Conservation (phyloP, 2,888 invertebrate species). For the Callyntrura sp. region DNA sequence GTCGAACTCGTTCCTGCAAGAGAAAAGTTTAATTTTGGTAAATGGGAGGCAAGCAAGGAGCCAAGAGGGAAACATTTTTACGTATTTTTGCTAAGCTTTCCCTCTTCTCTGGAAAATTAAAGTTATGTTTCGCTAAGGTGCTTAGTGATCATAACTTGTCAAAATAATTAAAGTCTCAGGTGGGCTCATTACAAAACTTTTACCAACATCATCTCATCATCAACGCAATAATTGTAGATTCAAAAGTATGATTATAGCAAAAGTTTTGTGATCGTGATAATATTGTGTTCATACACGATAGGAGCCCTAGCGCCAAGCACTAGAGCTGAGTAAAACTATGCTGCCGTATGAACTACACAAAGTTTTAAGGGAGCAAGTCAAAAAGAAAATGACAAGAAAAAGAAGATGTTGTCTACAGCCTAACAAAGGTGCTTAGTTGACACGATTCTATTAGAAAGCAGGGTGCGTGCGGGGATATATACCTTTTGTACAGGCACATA, state of each 20-base stretch:
- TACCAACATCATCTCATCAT: conserved; percentile 69
- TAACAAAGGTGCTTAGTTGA: no score
- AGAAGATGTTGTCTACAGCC: no score
- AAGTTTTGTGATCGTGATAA: conserved; percentile 56
- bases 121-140: conserved; percentile 53
- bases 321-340: no score
- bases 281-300: conserved; percentile 4
- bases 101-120: conserved; percentile 7
- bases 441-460: no score
- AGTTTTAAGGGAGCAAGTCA: neutral
- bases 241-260: conserved; percentile 57
- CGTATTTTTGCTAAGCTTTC: conserved; percentile 8
- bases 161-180: conserved; percentile 76
- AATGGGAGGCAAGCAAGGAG: neutral
- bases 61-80: neutral
- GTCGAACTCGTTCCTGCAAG: conserved; percentile 22
- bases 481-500: no score
- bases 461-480: no score
- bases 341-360: neutral
- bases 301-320: no score
- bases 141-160: conserved; percentile 75
- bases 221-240: conserved; percentile 69
- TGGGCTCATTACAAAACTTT: conserved; percentile 74
- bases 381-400: conserved; percentile 60
- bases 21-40: conserved; percentile 57